phyloP scores from a whole-genome alignment of 2,113 vertebrate species.

The Recurvirostra avosetta region DNA sequence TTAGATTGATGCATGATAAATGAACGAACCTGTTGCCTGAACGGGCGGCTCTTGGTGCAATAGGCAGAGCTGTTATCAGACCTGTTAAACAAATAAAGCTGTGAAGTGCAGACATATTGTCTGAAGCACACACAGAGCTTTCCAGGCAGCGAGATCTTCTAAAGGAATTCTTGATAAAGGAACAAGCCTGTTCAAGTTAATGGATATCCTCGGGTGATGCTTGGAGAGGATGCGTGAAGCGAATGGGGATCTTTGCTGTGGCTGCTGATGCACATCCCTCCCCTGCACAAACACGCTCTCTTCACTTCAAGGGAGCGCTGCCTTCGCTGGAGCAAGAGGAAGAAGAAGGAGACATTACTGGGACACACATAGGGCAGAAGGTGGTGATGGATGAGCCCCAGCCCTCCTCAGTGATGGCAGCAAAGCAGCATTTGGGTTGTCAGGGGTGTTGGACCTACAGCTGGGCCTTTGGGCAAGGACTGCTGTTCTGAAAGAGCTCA shows the following conservation, averaged over 20 bases:
- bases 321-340: background rate
- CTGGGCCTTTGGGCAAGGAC: background rate
- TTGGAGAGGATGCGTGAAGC: background rate
- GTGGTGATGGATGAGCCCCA: background rate
- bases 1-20: constrained; percentile 41
- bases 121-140: background rate
- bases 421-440: background rate
- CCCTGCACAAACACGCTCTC: background rate
- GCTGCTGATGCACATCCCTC: background rate
- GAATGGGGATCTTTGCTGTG: background rate
- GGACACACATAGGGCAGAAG: background rate
- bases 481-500: background rate
- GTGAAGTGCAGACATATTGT: constrained; percentile 42
- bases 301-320: fast-evolving
- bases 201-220: constrained; percentile 2
- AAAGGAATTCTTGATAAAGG: constrained; percentile 46
- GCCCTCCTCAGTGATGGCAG: background rate
- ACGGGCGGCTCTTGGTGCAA: background rate
- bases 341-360: background rate
- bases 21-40: background rate
- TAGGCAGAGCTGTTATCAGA: constrained; percentile 53
- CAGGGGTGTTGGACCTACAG: background rate
- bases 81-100: constrained; percentile 54
- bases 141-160: constrained; percentile 28
- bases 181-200: background rate